A percentile compares a stretch with the other conserved stretches of the same genome.
Evolutionary conservation across 2,797 vertebrate genomes (phyloP).

Genomic region (Toxotes lorentzi): DNA sequence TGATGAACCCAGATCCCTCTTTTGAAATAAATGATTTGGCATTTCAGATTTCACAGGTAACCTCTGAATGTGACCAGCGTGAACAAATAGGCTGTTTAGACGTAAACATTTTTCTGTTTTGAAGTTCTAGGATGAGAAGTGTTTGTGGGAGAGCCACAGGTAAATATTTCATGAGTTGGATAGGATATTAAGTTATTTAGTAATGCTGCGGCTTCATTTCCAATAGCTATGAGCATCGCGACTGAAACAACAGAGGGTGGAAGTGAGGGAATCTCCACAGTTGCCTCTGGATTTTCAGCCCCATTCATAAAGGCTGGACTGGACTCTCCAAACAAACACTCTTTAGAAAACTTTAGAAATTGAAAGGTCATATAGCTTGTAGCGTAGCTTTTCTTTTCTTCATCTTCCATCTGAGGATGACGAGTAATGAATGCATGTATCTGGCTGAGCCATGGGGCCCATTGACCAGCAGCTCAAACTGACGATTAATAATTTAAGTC

Average conservation of each 20-base stretch:
- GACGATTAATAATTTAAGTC: constrained; percentile 63
- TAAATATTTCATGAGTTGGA: constrained; percentile 72
- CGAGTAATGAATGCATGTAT: constrained; percentile 29
- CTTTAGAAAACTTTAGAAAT: constrained; percentile 24
- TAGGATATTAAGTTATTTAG: constrained; percentile 53
- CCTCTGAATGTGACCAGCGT: constrained; percentile 23
- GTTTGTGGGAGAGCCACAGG: constrained; percentile 46
- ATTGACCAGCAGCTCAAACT: constrained; percentile 60
- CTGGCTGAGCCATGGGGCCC: constrained; percentile 4
- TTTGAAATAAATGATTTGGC: constrained; percentile 17
- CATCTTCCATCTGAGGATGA: constrained; percentile 43
- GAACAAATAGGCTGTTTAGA: constrained; percentile 33
- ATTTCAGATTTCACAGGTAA: constrained; percentile 20
- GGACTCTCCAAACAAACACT: background rate
- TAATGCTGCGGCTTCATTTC: constrained; percentile 44
- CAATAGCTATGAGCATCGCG: constrained; percentile 32
- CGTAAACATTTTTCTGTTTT: constrained; percentile 21
- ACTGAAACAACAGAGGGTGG: constrained; percentile 20
- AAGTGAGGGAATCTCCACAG: constrained; percentile 19
- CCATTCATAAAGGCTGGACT: constrained; percentile 47
- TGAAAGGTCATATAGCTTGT: constrained; percentile 47
- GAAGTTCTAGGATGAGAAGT: constrained; percentile 31
- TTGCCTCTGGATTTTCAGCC: constrained; percentile 12
- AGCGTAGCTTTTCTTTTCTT: constrained; percentile 36
- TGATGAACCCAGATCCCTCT: background rate